Base-by-base conservation (phyloP, 2,113 vertebrate species). In the Cyprinodon brontotheroides region DNA sequence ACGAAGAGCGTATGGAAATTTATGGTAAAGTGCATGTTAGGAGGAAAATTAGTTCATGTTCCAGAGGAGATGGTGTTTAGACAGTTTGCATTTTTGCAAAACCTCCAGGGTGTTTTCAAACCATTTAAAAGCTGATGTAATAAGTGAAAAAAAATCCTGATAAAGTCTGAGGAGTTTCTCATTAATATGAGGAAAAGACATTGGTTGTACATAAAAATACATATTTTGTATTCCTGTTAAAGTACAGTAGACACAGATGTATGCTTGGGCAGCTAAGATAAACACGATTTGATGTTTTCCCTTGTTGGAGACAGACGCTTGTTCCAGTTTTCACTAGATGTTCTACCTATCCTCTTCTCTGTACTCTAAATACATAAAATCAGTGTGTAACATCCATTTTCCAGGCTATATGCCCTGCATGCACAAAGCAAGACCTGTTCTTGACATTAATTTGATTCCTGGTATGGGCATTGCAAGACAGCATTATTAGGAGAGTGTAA, bases 211-310 rank as follows among this genome's bases (percentile, higher is more conserved):
- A 9, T 59, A 4, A 59, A n/a, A n/a, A 9, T 29, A 29, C 29
- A 7, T 45, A 9, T 45, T 10, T 11, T 45, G 9, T 45, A 10
- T 45, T 45, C 43, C 11, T 11, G 2, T 45, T 11, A 45, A 11
- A 45, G 9, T 11, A 45, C 9, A 45, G 9, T 11, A 45, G 2
- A 45, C 9, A 70, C 62, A 67, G 63, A 69, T 65, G n/a, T 75
- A 53, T 11, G 22, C 86, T 87, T 81, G 86, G 91, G 82, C 85
- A 88, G 83, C 92, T 89, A 88, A 91, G 86, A 92, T 89, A 92
- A 94, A 93, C 89, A 89, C 82, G 81, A 92, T 71, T 68, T 90
- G 90, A 93, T 90, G 70, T 93, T 91, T 90, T 74, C 81, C 29
- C 89, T 84, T 67, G 67, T 71, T 72, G 82, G 68, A 91, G 90